phyloP scores from a whole-genome alignment of 2,113 vertebrate species.

The Equus przewalskii region DNA sequence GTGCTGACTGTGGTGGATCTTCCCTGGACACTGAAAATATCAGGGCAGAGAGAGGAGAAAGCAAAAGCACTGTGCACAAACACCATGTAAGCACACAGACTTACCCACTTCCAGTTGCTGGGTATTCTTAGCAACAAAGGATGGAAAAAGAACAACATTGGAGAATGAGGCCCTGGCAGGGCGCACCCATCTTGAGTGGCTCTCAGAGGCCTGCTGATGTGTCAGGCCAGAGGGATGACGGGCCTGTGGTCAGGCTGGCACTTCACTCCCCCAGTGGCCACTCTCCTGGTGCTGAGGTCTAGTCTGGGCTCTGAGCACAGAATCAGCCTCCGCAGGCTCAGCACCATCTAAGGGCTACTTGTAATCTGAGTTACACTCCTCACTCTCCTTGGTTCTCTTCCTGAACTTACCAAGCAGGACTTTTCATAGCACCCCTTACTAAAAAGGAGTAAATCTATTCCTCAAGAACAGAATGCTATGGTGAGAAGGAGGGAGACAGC shows the following conservation, averaged over 20 bases:
- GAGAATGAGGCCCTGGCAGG: background rate
- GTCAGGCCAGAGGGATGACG: background rate
- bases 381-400: background rate
- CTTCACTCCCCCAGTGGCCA: background rate
- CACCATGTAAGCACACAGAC: no score
- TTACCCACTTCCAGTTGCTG: background rate
- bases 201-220: background rate
- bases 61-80: background rate
- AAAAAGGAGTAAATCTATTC: background rate
- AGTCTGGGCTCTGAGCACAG: background rate
- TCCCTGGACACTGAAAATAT: background rate
- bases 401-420: background rate
- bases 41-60: background rate
- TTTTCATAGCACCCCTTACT: background rate
- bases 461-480: background rate
- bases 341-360: background rate
- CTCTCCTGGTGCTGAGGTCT: background rate
- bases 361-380: background rate
- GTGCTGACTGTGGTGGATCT: background rate
- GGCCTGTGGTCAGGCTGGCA: background rate
- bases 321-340: background rate
- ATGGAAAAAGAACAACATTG: background rate
- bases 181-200: background rate
- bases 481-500: background rate
- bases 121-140: slow-evolving; percentile 12